A percentile compares a stretch with the other conserved stretches of the same genome.
phyloP scores from a whole-genome alignment of 2,888 invertebrate genomes.

The Athalia cordata region DNA sequence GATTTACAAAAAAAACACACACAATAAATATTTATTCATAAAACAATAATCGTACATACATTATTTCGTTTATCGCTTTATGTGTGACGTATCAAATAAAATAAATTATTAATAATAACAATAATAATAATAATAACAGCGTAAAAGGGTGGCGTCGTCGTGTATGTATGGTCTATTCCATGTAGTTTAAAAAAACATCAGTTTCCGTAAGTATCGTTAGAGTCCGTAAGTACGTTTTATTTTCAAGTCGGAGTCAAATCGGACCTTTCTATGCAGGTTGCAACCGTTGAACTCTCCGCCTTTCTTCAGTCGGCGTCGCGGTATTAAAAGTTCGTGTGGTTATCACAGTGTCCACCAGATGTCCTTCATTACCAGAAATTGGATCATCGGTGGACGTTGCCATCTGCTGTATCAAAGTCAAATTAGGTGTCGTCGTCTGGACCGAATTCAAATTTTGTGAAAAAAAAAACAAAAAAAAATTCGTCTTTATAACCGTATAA shows the following conservation, averaged over 20 bases:
- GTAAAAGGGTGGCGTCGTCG: constrained; percentile 10
- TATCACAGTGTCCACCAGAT: constrained; percentile 39
- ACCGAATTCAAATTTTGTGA: neutral
- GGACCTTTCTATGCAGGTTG: neutral
- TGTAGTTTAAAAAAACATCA: neutral
- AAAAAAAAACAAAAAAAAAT: too few species aligned
- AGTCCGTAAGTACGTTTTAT: constrained; percentile 21
- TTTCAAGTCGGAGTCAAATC: constrained; percentile 17
- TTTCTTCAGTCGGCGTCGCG: constrained; percentile 10
- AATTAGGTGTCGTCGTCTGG: constrained; percentile 21
- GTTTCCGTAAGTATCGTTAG: constrained; percentile 12
- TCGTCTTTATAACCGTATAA: too few species aligned
- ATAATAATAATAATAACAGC: constrained; percentile 4
- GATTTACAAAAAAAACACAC: constrained; percentile 54
- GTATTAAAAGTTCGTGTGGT: constrained; percentile 8
- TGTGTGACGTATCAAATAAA: neutral
- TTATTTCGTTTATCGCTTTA: neutral
- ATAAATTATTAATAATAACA: neutral
- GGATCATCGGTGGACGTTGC: constrained; percentile 13
- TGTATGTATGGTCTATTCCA: neutral
- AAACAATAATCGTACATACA: constrained; percentile 49
- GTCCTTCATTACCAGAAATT: constrained; percentile 1
- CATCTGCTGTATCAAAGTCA: constrained; percentile 6
- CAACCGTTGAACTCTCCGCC: constrained; percentile 1
- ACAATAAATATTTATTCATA: constrained; percentile 70